A percentile compares a stretch with the other conserved stretches of the same genome.
Conservation (phyloP, 2,797 vertebrate species). For the Parauchenoglanis punctatus region DNA sequence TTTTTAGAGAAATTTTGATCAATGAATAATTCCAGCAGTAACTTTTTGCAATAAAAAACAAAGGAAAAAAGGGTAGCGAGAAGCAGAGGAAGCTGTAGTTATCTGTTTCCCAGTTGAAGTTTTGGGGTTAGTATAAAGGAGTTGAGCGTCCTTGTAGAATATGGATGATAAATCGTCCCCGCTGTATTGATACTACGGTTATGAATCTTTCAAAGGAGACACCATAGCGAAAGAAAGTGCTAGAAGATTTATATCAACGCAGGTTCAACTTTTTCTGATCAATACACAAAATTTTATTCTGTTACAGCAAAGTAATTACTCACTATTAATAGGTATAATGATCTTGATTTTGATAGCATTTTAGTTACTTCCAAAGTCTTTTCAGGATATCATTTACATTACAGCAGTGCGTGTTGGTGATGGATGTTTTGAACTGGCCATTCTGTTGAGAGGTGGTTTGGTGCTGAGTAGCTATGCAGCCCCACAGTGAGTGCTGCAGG, state of each 20-base stretch:
- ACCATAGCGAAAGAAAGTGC: constrained; percentile 34
- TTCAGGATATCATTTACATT: not conserved
- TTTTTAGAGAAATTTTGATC: constrained; percentile 46
- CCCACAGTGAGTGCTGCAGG: constrained; percentile 65
- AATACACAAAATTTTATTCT: constrained; percentile 36
- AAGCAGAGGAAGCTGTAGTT: constrained; percentile 53
- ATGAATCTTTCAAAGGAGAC: constrained; percentile 62
- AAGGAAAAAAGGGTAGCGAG: constrained; percentile 34
- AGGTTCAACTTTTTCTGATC: constrained; percentile 36
- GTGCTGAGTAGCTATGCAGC: constrained; percentile 55
- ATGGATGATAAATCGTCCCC: constrained; percentile 62
- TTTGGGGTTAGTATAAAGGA: constrained; percentile 65
- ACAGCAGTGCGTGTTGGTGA: not conserved
- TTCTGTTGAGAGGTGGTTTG: constrained; percentile 32
- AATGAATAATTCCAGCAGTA: constrained; percentile 48
- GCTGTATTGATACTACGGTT: constrained; percentile 59
- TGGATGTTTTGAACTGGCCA: not conserved
- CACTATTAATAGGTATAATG: constrained; percentile 24
- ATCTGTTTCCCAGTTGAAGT: constrained; percentile 62
- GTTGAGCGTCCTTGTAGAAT: constrained; percentile 61
- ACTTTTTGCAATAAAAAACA: constrained; percentile 39
- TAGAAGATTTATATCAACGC: constrained; percentile 43
- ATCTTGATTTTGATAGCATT: constrained; percentile 27
- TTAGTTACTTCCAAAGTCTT: not conserved
- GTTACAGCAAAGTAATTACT: constrained; percentile 24